Percentiles rank a stretch among this genome's conserved stretches.
Conservation (phyloP, 2,113 vertebrate genomes). For the Callipepla californica region DNA sequence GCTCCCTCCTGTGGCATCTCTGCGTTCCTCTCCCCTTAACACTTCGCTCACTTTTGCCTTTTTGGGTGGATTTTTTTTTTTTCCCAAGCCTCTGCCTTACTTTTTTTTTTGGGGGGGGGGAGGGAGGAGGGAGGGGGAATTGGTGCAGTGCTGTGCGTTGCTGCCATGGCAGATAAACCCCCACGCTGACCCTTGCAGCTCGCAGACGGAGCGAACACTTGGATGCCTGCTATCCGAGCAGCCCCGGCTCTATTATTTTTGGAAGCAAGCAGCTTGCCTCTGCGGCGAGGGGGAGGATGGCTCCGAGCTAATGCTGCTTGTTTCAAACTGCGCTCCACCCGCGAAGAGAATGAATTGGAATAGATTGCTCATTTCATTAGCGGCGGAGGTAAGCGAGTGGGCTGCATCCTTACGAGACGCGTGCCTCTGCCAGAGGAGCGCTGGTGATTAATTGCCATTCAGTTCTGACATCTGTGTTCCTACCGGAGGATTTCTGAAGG, state of each 20-base stretch:
- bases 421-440: background rate
- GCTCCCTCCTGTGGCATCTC: conserved; percentile 21
- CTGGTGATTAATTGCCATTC: background rate
- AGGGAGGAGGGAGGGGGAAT: background rate
- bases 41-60: background rate
- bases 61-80: background rate
- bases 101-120: background rate
- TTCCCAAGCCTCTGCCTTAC: background rate
- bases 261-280: background rate
- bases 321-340: background rate
- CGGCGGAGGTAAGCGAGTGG: background rate
- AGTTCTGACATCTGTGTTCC: conserved; percentile 17
- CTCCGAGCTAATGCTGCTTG: background rate
- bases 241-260: background rate
- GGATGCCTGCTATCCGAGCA: background rate
- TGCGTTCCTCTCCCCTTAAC: background rate
- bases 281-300: background rate
- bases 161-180: background rate
- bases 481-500: background rate
- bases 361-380: background rate
- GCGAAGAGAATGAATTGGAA: background rate
- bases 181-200: background rate
- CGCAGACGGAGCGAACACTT: accelerated
- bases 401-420: background rate
- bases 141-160: background rate